phyloP scores from a whole-genome alignment of 2,113 vertebrate genomes.

The Oceanites oceanicus region DNA sequence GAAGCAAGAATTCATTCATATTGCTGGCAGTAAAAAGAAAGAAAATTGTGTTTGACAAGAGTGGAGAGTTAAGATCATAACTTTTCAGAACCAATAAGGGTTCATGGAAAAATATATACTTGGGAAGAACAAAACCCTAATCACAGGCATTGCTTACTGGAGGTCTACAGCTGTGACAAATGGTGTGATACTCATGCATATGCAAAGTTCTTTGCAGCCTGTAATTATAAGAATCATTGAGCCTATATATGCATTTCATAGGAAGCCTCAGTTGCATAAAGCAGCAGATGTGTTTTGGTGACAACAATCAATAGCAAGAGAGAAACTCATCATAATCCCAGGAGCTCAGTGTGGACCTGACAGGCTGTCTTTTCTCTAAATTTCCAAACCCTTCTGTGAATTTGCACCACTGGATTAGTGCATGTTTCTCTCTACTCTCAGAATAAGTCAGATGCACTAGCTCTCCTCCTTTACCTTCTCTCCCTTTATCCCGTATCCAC shows the following conservation, averaged over 20 bases:
- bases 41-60: constrained; percentile 69
- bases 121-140: constrained; percentile 65
- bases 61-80: constrained; percentile 58
- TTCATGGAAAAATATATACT: constrained; percentile 56
- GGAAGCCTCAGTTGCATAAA: constrained; percentile 31
- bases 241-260: constrained; percentile 44
- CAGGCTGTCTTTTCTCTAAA: neutral
- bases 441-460: neutral
- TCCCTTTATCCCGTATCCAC: neutral
- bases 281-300: constrained; percentile 51
- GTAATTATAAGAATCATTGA: constrained; percentile 63
- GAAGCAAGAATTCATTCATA: constrained; percentile 52
- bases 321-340: neutral
- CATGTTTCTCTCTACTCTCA: neutral
- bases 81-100: constrained; percentile 69
- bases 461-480: neutral
- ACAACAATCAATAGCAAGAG: constrained; percentile 31
- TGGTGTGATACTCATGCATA: constrained; percentile 60
- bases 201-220: constrained; percentile 57
- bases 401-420: neutral
- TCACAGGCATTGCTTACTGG: constrained; percentile 55
- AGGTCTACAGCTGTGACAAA: constrained; percentile 68
- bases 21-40: constrained; percentile 48
- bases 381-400: neutral
- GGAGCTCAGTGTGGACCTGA: neutral